These are phyloP conservation scores for Temnothorax unifasciatus DNA, from an alignment of 2,888 invertebrate genomes.

Conservation along the genomic window DNA sequence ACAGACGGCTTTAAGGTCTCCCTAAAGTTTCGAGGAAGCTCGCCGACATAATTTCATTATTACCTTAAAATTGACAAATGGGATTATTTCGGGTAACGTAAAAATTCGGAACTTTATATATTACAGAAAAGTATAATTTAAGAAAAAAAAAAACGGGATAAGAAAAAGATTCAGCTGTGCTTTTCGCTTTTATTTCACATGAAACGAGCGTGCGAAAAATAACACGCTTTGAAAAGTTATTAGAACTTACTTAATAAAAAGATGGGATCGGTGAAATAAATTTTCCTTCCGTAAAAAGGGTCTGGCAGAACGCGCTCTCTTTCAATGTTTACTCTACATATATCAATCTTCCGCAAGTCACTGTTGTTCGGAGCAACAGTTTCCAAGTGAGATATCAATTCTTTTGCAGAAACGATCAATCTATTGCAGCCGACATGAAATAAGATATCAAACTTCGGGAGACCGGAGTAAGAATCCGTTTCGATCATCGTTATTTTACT, in stretches of 20 bases:
- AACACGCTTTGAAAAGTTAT: background rate
- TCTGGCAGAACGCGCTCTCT: conserved; percentile 2
- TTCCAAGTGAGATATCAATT: conserved; percentile 44
- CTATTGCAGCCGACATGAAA: conserved; percentile 27
- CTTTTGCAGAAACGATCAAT: conserved; percentile 49
- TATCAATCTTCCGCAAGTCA: conserved; percentile 56
- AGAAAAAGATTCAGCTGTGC: background rate
- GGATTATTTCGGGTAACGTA: background rate
- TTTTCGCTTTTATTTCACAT: background rate
- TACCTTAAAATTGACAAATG: background rate
- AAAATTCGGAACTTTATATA: background rate
- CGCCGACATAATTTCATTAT: background rate
- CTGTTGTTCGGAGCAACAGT: conserved; percentile 47
- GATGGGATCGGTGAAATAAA: background rate
- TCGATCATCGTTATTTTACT: conserved; percentile 21
- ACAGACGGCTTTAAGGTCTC: too few relatives aligned
- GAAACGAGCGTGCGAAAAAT: background rate
- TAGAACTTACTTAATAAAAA: conserved; percentile 2
- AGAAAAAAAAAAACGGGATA: background rate
- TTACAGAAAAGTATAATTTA: background rate
- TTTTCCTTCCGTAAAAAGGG: background rate
- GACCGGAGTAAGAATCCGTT: background rate
- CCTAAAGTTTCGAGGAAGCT: background rate
- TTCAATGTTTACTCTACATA: conserved; percentile 30
- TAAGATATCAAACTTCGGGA: conserved; percentile 42